phyloP scores from a whole-genome alignment of 2,797 vertebrate species.

The Natrix natrix region DNA sequence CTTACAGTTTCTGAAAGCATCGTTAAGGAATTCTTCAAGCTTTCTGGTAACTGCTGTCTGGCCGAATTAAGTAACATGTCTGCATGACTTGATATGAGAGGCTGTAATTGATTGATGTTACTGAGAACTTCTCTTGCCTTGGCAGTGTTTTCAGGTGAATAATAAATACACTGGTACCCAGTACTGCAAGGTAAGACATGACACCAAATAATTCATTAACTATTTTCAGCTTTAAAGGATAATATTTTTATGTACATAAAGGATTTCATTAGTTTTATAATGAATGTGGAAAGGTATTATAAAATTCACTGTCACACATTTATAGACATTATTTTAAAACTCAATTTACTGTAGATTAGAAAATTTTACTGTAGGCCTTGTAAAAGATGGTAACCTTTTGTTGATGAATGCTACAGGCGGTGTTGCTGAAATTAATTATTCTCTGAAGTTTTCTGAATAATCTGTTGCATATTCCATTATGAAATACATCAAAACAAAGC shows the following conservation, averaged over 20 bases:
- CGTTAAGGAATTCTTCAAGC: slow-evolving; percentile 90
- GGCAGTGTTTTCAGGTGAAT: slow-evolving; percentile 95
- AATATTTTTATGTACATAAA: neutral
- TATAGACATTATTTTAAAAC: slow-evolving; percentile 25
- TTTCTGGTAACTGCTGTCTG: slow-evolving; percentile 83
- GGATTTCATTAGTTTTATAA: neutral
- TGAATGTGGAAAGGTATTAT: neutral
- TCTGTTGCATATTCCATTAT: neutral
- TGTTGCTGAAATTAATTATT: slow-evolving; percentile 27
- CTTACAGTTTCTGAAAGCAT: slow-evolving; percentile 95
- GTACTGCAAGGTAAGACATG: slow-evolving; percentile 82
- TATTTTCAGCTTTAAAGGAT: slow-evolving; percentile 16
- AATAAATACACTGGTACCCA: slow-evolving; percentile 98
- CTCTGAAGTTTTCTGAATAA: neutral
- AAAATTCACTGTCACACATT: slow-evolving; percentile 10
- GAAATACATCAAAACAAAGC: neutral
- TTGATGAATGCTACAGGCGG: neutral
- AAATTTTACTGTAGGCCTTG: neutral
- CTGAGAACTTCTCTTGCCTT: slow-evolving; percentile 95
- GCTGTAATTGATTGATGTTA: slow-evolving; percentile 88
- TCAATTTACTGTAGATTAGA: neutral
- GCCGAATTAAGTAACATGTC: slow-evolving; percentile 92
- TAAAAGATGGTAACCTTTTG: neutral
- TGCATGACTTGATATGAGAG: slow-evolving; percentile 86
- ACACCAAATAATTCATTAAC: slow-evolving; percentile 33